Conservation (phyloP, 35 echinoderm and acorn worm species). For the Apostichopus japonicus region DNA sequence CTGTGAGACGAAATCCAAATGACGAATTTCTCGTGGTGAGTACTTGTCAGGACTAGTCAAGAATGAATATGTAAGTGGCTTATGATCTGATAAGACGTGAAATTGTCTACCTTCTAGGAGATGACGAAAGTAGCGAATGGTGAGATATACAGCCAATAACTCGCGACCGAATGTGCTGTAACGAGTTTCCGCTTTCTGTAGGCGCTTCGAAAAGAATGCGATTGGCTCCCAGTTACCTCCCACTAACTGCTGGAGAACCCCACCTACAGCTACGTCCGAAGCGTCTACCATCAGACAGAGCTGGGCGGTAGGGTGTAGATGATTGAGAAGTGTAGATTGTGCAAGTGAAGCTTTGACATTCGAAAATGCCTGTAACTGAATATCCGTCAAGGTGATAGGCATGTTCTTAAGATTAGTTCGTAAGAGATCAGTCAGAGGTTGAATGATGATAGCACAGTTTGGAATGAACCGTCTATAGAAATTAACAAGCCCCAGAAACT, state of each 20-base stretch:
- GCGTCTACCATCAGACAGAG: background rate
- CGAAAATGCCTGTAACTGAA: background rate
- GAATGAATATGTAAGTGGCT: background rate
- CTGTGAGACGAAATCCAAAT: no score
- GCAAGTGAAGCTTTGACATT: conserved; percentile 9
- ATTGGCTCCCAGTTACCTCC: background rate
- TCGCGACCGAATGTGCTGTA: no score
- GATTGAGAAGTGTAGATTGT: conserved; percentile 23
- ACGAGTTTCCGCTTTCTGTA: no score
- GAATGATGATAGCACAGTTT: conserved; percentile 31
- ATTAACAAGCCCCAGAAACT: conserved; percentile 52
- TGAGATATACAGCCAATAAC: no score
- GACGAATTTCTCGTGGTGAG: no score
- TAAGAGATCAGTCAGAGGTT: conserved; percentile 39
- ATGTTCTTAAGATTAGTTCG: background rate
- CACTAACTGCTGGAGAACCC: conserved; percentile 46
- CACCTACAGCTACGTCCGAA: conserved; percentile 51
- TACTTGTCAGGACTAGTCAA: no score
- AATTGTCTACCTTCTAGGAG: no score
- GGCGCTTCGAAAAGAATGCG: no score
- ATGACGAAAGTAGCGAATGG: no score
- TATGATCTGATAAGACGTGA: conserved; percentile 31
- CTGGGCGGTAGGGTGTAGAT: background rate
- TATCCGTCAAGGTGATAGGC: background rate
- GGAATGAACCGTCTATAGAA: conserved; percentile 62